Evolutionary conservation across 2,888 invertebrate species (phyloP), one percentile per base, ranked within the genome.

Genomic region (Lithophane semibrunnea): DNA sequence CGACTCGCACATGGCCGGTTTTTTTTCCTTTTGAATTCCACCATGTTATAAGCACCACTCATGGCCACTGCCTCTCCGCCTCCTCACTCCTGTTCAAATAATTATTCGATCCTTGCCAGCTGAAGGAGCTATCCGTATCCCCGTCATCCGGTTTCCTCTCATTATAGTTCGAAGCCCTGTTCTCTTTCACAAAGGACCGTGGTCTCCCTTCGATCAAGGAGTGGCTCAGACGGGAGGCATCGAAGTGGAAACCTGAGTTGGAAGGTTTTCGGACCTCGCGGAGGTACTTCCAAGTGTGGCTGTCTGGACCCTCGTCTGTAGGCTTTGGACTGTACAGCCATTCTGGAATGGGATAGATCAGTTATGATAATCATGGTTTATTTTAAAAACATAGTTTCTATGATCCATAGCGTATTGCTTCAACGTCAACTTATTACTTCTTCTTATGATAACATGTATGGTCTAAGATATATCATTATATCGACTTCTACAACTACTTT

Each of bases 241-340:
- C 96, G 86, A 97, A 93, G 79, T 96, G 94, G 90, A 91, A 97
- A 16, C 92, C 95, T 0, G 95, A 94, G 91, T 97, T 97, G 64
- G 96, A 96, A 0, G 97, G 97, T 68, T 95, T 95, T 3, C 96
- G 91, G 2, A 96, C 95, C 68, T 97, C 96, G 65, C 93, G 91
- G 13, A 95, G 90, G 86, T 96, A 97, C 73, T 94, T 94, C 95
- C 95, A 96, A 0, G 97, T 97, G 92, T 97, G 95, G 69, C 95
- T 96, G 73, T 95, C 94, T 3, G 93, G 86, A 0, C 90, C 91
- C 3, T 88, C 92, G 21, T 92, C 91, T 4, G 90, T 89, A 0
- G 90, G 76, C 60, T 94, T 94, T 0, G 96, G 96, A 70, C 94
- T 96, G 94, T 97, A 97, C 68, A 94, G 86, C 97, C 97, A 97